Percentiles rank a stretch among this genome's conserved stretches.
phyloP scores from a whole-genome alignment of 2,113 vertebrate genomes.

The Rynchops niger region DNA sequence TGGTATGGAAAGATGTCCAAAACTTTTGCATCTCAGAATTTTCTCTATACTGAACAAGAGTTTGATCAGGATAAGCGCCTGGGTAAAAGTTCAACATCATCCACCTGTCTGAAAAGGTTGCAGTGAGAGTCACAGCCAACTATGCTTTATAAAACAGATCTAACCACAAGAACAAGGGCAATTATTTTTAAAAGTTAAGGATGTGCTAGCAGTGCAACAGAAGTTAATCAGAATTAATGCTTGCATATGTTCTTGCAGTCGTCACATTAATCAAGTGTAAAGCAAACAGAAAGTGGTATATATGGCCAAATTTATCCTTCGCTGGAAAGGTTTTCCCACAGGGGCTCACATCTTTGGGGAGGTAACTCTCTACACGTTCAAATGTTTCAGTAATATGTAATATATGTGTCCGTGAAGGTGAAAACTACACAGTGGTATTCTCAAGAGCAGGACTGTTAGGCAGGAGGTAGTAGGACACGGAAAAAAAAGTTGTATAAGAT shows the following conservation, averaged over 20 bases:
- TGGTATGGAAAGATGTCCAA: neutral
- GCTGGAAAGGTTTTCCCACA: neutral
- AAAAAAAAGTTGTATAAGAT: neutral
- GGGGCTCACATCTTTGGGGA: neutral
- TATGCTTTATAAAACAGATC: neutral
- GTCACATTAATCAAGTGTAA: slow-evolving; percentile 28
- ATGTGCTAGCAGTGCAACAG: neutral
- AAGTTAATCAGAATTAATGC: slow-evolving; percentile 53
- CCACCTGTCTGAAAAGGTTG: neutral
- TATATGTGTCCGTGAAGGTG: neutral
- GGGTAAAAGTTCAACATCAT: neutral
- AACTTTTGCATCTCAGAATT: neutral
- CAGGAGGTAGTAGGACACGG: neutral
- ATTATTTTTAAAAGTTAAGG: slow-evolving; percentile 40
- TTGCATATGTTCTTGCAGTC: neutral
- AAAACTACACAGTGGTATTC: neutral
- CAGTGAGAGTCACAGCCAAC: neutral
- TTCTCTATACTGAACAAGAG: neutral
- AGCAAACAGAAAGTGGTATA: neutral
- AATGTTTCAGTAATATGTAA: neutral
- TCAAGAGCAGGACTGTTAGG: neutral
- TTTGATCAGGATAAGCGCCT: neutral
- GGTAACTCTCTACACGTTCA: neutral
- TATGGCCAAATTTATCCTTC: neutral
- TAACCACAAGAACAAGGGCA: neutral